Conservation (phyloP, 2,113 vertebrate genomes). For the rat (Rattus norvegicus) region GRCr8 NC_086022.1:117316001-117316500, state of each 20-base stretch:
- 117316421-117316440: neutral
- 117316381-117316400: neutral
- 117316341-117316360: neutral
- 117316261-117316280: neutral
- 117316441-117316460: too few species aligned
- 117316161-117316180: too few species aligned
- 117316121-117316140: too few species aligned
- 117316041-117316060: neutral
- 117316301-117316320: neutral
- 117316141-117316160: too few species aligned
- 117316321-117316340: neutral
- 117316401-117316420: neutral
- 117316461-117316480: conserved; percentile 9
- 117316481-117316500: neutral
- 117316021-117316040: neutral
- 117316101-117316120: neutral
- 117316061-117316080: neutral
- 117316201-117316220: too few species aligned
- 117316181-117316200: too few species aligned
- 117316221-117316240: too few species aligned
- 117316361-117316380: neutral
- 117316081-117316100: neutral
- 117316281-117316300: neutral
- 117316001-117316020: neutral
- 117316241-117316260: neutral